Conservation (phyloP, 2,888 invertebrate species). For the Mechanitis mazaeus region DNA sequence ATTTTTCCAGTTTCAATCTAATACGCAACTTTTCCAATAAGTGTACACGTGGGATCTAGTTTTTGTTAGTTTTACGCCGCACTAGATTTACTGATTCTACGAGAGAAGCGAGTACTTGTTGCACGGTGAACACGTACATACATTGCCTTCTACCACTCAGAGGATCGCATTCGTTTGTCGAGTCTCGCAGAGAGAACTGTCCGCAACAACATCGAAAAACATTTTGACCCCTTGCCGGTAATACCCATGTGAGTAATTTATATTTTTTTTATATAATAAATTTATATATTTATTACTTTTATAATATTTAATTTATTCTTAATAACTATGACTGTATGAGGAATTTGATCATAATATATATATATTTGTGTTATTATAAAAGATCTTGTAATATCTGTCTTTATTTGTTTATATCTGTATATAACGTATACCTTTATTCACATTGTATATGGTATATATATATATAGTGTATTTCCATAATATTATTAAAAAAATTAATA, state of each 20-base stretch:
- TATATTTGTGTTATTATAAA: too few species aligned
- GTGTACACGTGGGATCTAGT: slow-evolving; percentile 2
- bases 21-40: slow-evolving; percentile 1
- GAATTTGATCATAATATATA: too few species aligned
- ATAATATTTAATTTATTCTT: slow-evolving; percentile 1
- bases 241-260: slow-evolving; percentile 20
- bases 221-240: slow-evolving; percentile 10
- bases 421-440: too few species aligned
- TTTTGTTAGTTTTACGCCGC: slow-evolving; percentile 13
- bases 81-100: slow-evolving; percentile 24
- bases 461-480: too few species aligned
- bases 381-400: too few species aligned
- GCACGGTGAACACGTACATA: slow-evolving; percentile 18
- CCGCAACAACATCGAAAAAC: slow-evolving; percentile 17
- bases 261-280: not conserved
- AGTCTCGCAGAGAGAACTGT: slow-evolving; percentile 21
- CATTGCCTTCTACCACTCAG: slow-evolving; percentile 20
- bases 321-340: too few species aligned
- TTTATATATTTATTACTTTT: not conserved
- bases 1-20: not conserved
- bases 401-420: too few species aligned
- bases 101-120: slow-evolving; percentile 15
- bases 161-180: slow-evolving; percentile 24
- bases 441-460: too few species aligned
- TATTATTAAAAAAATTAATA: too few species aligned